A percentile compares a stretch with the other conserved stretches of the same genome.
Conservation (phyloP, 1,140 invertebrate genomes). For the Rhyzopertha dominica region DNA sequence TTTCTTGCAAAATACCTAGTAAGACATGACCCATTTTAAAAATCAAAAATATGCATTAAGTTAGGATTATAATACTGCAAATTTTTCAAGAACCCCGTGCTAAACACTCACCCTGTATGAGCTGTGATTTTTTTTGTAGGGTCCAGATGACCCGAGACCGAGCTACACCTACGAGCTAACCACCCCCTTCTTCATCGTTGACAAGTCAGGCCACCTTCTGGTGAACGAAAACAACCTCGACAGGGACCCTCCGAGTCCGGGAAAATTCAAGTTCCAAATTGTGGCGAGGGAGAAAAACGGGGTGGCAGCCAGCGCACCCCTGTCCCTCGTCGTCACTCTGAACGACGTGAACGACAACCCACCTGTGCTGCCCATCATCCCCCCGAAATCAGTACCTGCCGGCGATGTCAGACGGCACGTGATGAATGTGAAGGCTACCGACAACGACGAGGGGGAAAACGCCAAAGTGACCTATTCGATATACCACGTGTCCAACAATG, state of each 20-base stretch:
- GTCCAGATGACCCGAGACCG: constrained; percentile 64
- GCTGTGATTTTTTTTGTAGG: constrained; percentile 44
- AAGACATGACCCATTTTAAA: too few relatives aligned
- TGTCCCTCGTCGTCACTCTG: constrained; percentile 70
- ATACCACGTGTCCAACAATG: constrained; percentile 86
- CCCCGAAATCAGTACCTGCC: constrained; percentile 73
- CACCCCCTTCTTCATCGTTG: constrained; percentile 75
- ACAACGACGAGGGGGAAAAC: constrained; percentile 81
- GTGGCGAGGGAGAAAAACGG: constrained; percentile 75
- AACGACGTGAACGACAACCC: constrained; percentile 84
- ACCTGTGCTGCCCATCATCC: constrained; percentile 67
- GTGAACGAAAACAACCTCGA: constrained; percentile 81
- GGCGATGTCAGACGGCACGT: constrained; percentile 71
- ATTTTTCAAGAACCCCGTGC: too few relatives aligned
- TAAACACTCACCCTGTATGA: too few relatives aligned
- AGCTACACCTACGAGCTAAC: constrained; percentile 79
- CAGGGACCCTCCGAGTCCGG: constrained; percentile 79
- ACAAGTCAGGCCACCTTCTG: constrained; percentile 64
- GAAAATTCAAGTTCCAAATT: constrained; percentile 73
- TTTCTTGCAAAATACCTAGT: too few relatives aligned
- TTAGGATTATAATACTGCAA: too few relatives aligned
- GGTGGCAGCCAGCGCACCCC: constrained; percentile 71
- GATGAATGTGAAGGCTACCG: constrained; percentile 72
- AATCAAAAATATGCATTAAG: too few relatives aligned
- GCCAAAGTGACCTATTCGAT: constrained; percentile 74